Evolutionary conservation across 2,888 invertebrate genomes (phyloP).

Genomic region (Xanthia icteritia): DNA sequence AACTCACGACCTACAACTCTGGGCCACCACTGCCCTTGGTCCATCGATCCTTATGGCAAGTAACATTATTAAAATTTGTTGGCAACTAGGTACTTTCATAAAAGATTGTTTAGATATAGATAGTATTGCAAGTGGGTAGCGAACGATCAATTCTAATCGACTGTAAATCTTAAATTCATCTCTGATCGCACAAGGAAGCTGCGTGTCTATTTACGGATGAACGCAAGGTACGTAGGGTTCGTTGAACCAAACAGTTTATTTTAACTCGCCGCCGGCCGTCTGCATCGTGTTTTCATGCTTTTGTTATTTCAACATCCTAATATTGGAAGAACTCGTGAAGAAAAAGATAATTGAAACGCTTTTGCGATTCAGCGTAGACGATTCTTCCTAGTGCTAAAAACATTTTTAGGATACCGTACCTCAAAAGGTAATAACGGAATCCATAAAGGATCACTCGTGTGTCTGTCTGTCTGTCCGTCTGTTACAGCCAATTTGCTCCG

Average conservation of each 20-base stretch:
- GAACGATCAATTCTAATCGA: background rate
- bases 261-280: constrained; percentile 61
- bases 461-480: too few relatives aligned
- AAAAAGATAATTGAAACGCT: background rate
- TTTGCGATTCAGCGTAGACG: background rate
- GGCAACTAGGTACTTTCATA: background rate
- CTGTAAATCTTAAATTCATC: constrained; percentile 17
- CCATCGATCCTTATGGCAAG: background rate
- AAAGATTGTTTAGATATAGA: background rate
- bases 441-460: too few relatives aligned
- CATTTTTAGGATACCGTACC: background rate
- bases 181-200: constrained; percentile 54
- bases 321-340: background rate
- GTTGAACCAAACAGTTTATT: constrained; percentile 72
- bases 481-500: too few relatives aligned
- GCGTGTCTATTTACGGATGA: constrained; percentile 61
- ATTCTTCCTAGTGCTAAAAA: background rate
- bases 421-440: too few relatives aligned
- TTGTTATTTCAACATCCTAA: constrained; percentile 49
- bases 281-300: constrained; percentile 44
- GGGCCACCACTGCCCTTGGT: too few relatives aligned
- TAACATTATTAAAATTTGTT: background rate
- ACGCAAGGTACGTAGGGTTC: constrained; percentile 67
- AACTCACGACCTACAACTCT: too few relatives aligned
- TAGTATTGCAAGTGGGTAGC: background rate